Evolutionary conservation across 2,888 invertebrate species (phyloP).

Genomic region (Lithophane leautieri): DNA sequence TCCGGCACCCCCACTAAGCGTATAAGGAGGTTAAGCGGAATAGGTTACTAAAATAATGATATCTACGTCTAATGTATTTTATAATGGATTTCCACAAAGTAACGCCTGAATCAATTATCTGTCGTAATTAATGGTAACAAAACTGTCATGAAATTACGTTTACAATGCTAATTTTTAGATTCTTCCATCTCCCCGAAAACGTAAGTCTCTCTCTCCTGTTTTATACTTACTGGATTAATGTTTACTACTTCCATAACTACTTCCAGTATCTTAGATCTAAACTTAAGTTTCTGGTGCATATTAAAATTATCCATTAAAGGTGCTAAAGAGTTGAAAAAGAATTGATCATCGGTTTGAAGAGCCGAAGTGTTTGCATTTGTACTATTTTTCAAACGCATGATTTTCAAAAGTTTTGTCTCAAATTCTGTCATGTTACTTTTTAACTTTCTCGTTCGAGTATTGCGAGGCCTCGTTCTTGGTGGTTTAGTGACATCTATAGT

Average conservation of each 20-base stretch:
- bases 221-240: neutral
- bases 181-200: neutral
- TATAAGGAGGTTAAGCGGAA: too few relatives aligned
- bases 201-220: slow-evolving; percentile 11
- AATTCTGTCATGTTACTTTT: slow-evolving; percentile 31
- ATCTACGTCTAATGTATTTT: too few relatives aligned
- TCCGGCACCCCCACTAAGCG: too few relatives aligned
- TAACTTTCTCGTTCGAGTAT: neutral
- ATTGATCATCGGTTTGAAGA: slow-evolving; percentile 39
- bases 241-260: slow-evolving; percentile 31
- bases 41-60: too few relatives aligned
- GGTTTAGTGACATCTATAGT: neutral
- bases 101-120: too few relatives aligned
- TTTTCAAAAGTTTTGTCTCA: slow-evolving; percentile 22
- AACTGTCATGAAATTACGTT: neutral
- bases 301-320: slow-evolving; percentile 41
- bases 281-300: slow-evolving; percentile 36
- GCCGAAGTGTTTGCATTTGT: neutral
- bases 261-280: slow-evolving; percentile 44
- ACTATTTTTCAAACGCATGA: slow-evolving; percentile 3
- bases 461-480: neutral
- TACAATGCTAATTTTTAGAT: neutral
- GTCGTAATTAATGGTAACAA: neutral
- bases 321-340: slow-evolving; percentile 47
- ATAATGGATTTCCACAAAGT: too few relatives aligned